Evolutionary conservation across 2,113 vertebrate genomes (phyloP), one percentile per base, ranked within the genome.

Genomic region (Rhea americana): DNA sequence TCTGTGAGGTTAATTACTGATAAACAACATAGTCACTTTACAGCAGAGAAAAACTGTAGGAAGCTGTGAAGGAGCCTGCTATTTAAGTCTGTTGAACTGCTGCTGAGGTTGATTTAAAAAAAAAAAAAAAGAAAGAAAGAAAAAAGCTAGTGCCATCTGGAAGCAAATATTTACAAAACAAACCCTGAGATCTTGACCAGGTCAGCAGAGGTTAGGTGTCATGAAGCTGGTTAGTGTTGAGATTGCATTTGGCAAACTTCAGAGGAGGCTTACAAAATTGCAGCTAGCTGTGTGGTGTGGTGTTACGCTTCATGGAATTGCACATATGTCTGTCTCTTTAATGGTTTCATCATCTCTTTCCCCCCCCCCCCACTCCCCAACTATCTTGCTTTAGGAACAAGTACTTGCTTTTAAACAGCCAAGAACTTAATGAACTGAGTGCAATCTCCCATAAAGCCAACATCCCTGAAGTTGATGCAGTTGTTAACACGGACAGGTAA

Each of bases 361-460:
- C 70, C 41, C 61, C 50, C 25, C n/a, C 75, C 35, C 35, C 35
- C 35, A 0, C 17, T 68, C 28, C 41, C 63, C 13, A 11, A 9
- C 63, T 82, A 28, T 21, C 89, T 84, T 84, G 14, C 93, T 97
- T 89, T 94, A 99, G 99, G 97, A 99, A 99, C 97, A 99, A 99
- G 86, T 99, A 99, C 93, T 98, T 99, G 67, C 98, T 99, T 58
- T 95, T 99, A 39, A 99, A 99, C 80, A 99, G 98, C 89, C 99
- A 99, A 95, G 99, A 99, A 39, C 97, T 99, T 72, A 99, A 99
- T 13, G 99, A 99, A 87, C 98, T 99, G 87, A 99, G 99, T 91
- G 99, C 99, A 50, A 99, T 99, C 96, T 99, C 99, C 59, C 98
- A 99, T 81, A 99, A 99, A 97, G 99, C 99, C 47, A 99, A 99